Conservation (phyloP, 2,888 invertebrate genomes). For the Thecocarcelia acutangulata region DNA sequence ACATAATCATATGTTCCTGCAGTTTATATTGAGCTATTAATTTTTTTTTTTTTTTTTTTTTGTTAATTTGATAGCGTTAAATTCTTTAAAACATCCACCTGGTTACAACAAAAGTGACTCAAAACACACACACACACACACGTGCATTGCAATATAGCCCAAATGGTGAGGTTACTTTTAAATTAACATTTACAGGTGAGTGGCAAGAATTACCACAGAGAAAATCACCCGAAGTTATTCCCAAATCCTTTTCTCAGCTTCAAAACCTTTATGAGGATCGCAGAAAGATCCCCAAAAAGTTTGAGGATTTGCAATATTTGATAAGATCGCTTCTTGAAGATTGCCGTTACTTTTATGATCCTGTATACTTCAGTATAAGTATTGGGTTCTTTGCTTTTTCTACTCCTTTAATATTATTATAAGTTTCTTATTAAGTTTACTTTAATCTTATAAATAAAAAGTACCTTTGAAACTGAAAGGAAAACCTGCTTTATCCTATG, state of each 20-base stretch:
- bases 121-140: not conserved
- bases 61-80: not conserved
- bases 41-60: too few relatives aligned
- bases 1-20: not conserved
- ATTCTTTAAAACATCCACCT: not conserved
- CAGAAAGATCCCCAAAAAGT: conserved; percentile 1
- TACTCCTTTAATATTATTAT: too few relatives aligned
- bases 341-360: conserved; percentile 4
- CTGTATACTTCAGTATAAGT: too few relatives aligned
- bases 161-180: not conserved
- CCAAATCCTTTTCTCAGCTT: conserved; percentile 2
- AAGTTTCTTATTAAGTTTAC: too few relatives aligned
- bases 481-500: too few relatives aligned
- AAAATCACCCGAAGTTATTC: not conserved
- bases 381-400: too few relatives aligned
- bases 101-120: not conserved
- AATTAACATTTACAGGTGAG: not conserved
- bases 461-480: too few relatives aligned
- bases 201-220: conserved; percentile 1
- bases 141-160: not conserved
- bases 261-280: not conserved
- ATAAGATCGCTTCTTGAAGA: conserved; percentile 7
- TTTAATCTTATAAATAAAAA: too few relatives aligned
- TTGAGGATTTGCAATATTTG: conserved; percentile 14
- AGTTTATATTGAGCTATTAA: not conserved